phyloP scores from a whole-genome alignment of 23 tunicate species.

The Ascidia mentula region DNA sequence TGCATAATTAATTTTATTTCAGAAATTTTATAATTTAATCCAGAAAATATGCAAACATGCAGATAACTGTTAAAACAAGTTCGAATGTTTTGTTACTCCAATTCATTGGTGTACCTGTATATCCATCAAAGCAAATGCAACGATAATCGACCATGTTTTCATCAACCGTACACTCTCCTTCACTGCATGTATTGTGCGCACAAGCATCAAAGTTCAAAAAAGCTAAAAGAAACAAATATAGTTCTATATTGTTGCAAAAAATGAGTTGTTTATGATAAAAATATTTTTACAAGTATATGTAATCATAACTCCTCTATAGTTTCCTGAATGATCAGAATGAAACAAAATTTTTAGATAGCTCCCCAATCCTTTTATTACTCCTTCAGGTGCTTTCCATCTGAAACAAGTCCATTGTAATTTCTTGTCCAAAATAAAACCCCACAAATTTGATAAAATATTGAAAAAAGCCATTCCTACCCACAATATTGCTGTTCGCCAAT shows the following conservation, averaged over 20 bases:
- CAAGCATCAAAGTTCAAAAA: background rate
- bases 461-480: slow-evolving; percentile 36
- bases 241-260: no score
- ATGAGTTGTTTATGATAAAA: no score
- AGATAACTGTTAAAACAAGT: no score
- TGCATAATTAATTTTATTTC: no score
- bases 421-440: background rate
- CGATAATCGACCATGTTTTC: background rate
- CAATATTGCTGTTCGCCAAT: slow-evolving; percentile 67
- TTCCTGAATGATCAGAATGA: slow-evolving; percentile 2
- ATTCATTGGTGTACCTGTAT: slow-evolving; percentile 8
- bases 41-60: no score
- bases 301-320: background rate
- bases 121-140: background rate
- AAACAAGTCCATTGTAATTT: background rate
- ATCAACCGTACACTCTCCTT: background rate
- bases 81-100: no score
- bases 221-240: background rate
- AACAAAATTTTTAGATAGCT: background rate
- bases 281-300: background rate
- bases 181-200: background rate
- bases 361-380: background rate
- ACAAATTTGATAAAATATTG: background rate
- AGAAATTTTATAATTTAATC: no score
- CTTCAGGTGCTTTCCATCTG: background rate